These are phyloP conservation scores for Phrynocephalus guinanensis DNA, from an alignment of 2,797 vertebrate species.

Conservation along the genomic window DNA sequence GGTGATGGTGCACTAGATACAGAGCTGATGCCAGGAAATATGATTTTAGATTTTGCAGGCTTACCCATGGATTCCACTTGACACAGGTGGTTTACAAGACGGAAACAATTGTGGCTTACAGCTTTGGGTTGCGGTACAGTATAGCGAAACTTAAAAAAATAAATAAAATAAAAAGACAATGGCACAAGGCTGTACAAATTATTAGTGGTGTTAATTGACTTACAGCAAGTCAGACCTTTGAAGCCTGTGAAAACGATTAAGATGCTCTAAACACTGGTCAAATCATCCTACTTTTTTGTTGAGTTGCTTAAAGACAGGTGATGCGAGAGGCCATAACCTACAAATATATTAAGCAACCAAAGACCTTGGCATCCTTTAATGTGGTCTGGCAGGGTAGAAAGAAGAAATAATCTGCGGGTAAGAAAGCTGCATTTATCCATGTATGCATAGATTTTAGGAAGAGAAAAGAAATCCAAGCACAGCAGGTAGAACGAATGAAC, in stretches of 20 bases:
- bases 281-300: constrained; percentile 33
- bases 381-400: constrained; percentile 13
- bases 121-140: too few species aligned
- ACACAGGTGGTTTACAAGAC: background rate
- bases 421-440: background rate
- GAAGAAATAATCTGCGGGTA: constrained; percentile 14
- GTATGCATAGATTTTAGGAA: background rate
- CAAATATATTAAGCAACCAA: constrained; percentile 14
- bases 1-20: background rate
- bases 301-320: constrained; percentile 18
- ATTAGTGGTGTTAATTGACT: constrained; percentile 14
- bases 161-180: background rate
- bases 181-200: background rate
- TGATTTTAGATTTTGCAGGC: background rate
- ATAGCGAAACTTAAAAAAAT: background rate
- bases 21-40: background rate
- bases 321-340: background rate
- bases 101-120: background rate
- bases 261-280: constrained; percentile 20
- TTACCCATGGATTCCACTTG: constrained; percentile 5
- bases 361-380: background rate
- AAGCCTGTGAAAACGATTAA: constrained; percentile 6
- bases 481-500: background rate
- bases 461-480: constrained; percentile 13
- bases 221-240: constrained; percentile 16